phyloP scores from a whole-genome alignment of 2,888 invertebrate species.

The Ectobius pallidus region DNA sequence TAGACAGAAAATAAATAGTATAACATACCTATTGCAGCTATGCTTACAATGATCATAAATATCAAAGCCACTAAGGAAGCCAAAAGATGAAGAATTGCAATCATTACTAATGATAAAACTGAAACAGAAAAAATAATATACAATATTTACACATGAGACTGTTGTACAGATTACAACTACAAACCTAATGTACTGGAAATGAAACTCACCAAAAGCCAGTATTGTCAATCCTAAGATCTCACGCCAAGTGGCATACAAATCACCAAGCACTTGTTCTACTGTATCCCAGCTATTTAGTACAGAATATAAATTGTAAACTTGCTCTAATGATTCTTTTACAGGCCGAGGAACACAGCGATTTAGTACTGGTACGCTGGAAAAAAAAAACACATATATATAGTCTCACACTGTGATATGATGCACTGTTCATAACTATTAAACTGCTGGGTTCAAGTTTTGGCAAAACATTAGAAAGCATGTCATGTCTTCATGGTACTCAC shows the following conservation, averaged over 20 bases:
- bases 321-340: conserved; percentile 67
- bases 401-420: not conserved
- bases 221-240: conserved; percentile 82
- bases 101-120: conserved; percentile 84
- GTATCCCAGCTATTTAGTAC: conserved; percentile 88
- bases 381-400: no score
- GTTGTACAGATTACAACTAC: no score
- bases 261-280: conserved; percentile 85
- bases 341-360: conserved; percentile 87
- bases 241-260: conserved; percentile 87
- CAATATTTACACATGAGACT: no score
- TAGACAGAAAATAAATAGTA: no score
- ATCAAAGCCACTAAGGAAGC: conserved; percentile 87
- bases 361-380: conserved; percentile 71
- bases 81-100: conserved; percentile 81
- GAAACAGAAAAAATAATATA: conserved; percentile 40
- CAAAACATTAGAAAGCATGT: no score
- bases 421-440: no score
- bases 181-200: no score
- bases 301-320: conserved; percentile 76
- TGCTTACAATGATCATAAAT: conserved; percentile 79
- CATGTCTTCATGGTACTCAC: no score
- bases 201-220: conserved; percentile 76
- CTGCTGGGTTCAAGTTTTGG: no score
- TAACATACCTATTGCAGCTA: conserved; percentile 72